These are phyloP conservation scores for Tauraco erythrolophus DNA, from an alignment of 2,113 vertebrate genomes.

Conservation along the genomic window DNA sequence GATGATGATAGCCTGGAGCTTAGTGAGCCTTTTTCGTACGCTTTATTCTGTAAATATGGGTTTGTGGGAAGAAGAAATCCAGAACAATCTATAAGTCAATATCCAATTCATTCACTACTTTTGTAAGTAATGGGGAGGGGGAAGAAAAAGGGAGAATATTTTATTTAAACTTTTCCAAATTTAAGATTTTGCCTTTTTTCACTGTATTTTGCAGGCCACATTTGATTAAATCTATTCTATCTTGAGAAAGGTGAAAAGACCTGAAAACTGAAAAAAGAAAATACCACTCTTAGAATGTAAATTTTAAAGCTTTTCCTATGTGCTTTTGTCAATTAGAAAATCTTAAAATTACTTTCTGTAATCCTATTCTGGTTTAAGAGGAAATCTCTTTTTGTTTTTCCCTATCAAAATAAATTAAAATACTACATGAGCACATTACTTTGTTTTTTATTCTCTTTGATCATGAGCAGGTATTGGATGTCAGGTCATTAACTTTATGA, in stretches of 20 bases:
- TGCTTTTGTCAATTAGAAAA: neutral
- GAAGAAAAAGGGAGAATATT: neutral
- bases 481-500: neutral
- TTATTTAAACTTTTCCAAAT: neutral
- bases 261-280: rapidly evolving
- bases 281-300: rapidly evolving
- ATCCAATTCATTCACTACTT: neutral
- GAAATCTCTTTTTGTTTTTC: neutral
- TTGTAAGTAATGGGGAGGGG: rapidly evolving
- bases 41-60: neutral
- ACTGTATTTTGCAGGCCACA: neutral
- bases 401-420: neutral
- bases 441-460: neutral
- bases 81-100: neutral
- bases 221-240: neutral
- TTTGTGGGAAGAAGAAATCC: neutral
- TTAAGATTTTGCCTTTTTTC: neutral
- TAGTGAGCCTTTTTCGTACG: rapidly evolving
- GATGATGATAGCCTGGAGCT: neutral
- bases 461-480: neutral
- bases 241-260: neutral
- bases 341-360: neutral
- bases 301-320: neutral
- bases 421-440: neutral
- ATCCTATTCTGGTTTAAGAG: neutral